A percentile compares a stretch with the other conserved stretches of the same genome.
phyloP scores from a whole-genome alignment of 2,113 vertebrate genomes.

The Struthidea cinerea region DNA sequence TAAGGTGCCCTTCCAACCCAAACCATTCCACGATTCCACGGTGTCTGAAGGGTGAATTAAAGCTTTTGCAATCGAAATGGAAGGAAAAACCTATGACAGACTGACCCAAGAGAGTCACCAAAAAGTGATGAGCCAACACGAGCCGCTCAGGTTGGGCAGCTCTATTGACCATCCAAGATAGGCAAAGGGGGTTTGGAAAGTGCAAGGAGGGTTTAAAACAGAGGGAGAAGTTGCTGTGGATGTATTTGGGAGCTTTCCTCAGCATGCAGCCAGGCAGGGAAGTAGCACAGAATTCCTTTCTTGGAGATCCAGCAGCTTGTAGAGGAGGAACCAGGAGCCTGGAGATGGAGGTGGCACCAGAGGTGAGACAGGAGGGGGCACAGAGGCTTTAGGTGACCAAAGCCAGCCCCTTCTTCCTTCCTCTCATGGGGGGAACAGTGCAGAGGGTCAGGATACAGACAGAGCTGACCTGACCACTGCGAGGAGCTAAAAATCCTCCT shows the following conservation, averaged over 20 bases:
- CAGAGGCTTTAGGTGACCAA: not conserved
- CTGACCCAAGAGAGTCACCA: not conserved
- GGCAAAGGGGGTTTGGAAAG: not conserved
- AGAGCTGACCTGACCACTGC: not conserved
- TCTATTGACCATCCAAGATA: rapidly evolving
- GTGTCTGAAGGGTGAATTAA: not conserved
- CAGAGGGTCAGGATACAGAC: not conserved
- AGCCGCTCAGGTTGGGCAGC: not conserved
- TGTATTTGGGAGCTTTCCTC: not conserved
- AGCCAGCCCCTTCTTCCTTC: not conserved
- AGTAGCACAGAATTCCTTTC: not conserved
- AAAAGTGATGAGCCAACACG: rapidly evolving
- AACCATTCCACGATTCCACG: not conserved
- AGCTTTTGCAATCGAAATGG: not conserved
- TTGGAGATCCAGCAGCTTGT: not conserved
- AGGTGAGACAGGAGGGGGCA: not conserved
- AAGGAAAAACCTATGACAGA: not conserved
- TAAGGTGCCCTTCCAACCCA: not conserved
- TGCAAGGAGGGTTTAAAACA: not conserved
- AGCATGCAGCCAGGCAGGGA: not conserved
- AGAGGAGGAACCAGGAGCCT: not conserved
- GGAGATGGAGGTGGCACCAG: not conserved
- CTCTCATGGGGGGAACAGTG: not conserved
- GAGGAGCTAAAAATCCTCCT: not conserved
- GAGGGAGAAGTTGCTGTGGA: not conserved